Evolutionary conservation across 2,888 invertebrate genomes (phyloP), one percentile per base, ranked within the genome.

Genomic region (Volucella bombylans): DNA sequence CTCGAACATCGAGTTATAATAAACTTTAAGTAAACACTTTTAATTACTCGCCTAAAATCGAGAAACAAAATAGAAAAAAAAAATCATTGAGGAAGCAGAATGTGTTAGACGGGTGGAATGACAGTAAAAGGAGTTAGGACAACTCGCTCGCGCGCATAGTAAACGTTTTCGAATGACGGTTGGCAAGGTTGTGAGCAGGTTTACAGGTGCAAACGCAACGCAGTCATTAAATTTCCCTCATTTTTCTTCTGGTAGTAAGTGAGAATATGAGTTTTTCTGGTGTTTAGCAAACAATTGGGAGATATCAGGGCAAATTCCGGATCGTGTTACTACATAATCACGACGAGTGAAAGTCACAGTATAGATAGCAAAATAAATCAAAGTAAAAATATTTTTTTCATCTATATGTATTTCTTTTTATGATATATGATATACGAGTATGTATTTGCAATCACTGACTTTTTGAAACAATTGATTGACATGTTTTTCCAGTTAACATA

Each of bases 21-120:
- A 87, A 87, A 87, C 87, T 87, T 87, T 86, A 87, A 86, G 86
- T 87, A 87, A 87, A 87, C 87, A 87, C 86, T 87, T 87, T 87
- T 87, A 87, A 87, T 87, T 87, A 87, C 87, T 87, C 83, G 82
- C 74, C 80, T 76, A 45, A 74, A 50, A 61, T 82, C 69, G 68
- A 79, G 68, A 68, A 54, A 41, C 45, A 45, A 41, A 64, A 64
- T 64, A 61, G 55, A 59, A 41, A 65, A 62, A 23, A 59, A 14
- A 15, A 79, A 67, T 38, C 12, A 45, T n/a, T 11, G 11, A 39
- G 45, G 54, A n/a, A 11, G 10, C 31, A 31, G 31, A 31, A 31
- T 31, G 49, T n/a, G 8, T 73, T 54, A 73, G 41, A 41, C 49
- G 45, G 12, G 41, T 14, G 12, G 43, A 38, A 45, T 41, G 52